phyloP scores from a whole-genome alignment of 2,113 vertebrate species.

The Turnix velox region DNA sequence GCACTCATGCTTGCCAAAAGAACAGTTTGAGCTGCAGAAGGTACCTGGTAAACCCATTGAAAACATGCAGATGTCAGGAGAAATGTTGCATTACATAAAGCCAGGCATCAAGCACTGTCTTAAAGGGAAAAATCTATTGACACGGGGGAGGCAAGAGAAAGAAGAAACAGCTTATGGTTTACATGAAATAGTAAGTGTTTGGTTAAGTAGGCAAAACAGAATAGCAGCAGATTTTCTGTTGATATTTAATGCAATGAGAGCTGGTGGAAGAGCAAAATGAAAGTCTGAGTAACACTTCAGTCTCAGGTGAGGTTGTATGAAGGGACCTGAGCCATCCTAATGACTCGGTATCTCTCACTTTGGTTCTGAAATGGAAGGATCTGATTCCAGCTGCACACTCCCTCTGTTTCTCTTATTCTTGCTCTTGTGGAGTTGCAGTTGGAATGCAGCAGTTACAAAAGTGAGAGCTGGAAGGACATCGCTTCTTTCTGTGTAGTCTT shows the following conservation, averaged over 20 bases:
- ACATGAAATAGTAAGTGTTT: background rate
- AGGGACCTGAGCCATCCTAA: background rate
- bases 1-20: slow-evolving; percentile 23
- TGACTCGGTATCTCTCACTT: background rate
- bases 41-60: slow-evolving; percentile 27
- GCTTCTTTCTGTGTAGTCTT: too few relatives aligned
- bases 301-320: background rate
- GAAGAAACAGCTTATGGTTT: background rate
- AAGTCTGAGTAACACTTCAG: background rate
- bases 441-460: too few relatives aligned
- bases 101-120: background rate
- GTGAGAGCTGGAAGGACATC: too few relatives aligned
- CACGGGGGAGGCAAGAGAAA: background rate
- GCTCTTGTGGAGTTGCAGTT: background rate
- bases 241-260: background rate
- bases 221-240: background rate
- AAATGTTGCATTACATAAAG: background rate
- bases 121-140: background rate
- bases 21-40: slow-evolving; percentile 54
- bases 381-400: background rate
- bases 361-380: background rate
- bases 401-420: background rate
- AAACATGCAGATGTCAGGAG: slow-evolving; percentile 30
- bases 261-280: background rate
- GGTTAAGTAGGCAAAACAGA: background rate